Evolutionary conservation across 2,888 invertebrate genomes (phyloP), one percentile per base, ranked within the genome.

Genomic region (Apoda limacodes): DNA sequence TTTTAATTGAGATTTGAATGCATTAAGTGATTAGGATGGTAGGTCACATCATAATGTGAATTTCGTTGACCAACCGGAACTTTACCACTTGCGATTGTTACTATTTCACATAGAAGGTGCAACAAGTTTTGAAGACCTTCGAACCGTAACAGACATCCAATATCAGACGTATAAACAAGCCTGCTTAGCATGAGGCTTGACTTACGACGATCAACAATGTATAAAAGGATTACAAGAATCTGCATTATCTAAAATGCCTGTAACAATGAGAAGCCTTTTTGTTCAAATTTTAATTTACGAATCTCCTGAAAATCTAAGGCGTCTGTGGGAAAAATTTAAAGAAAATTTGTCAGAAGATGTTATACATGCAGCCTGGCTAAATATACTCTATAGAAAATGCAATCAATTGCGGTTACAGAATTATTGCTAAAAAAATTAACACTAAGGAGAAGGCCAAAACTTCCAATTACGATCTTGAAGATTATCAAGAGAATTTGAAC

Each of bases 21-120:
- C 13, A 3, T 22, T n/a, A n/a, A n/a, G n/a, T n/a, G n/a, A n/a
- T n/a, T n/a, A n/a, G n/a, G n/a, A n/a, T n/a, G n/a, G n/a, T n/a
- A n/a, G n/a, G n/a, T n/a, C n/a, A n/a, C n/a, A n/a, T n/a, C 15
- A 25, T 12, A 17, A 10, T 24, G 31, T 31, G 9, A 24, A 31
- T 25, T 25, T 25, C 5, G 20, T 25, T 24, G 25, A 12, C 9
- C 22, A 31, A 25, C 20, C 24, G 21, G 31, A 25, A 31, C 19
- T 24, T 12, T 31, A 25, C 19, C 25, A 30, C 25, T 24, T 30
- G 13, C 30, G 15, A 14, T 24, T 30, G 25, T 24, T 33, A 14
- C 15, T 26, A 21, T 17, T 24, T 19, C 28, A 33, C 13, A 28
- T 33, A 6, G 28, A 33, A 33, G 33, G 14, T 20, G 24, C 33